Evolutionary conservation across 2,888 invertebrate genomes (phyloP).

Genomic region (Boloria euphrosyne): DNA sequence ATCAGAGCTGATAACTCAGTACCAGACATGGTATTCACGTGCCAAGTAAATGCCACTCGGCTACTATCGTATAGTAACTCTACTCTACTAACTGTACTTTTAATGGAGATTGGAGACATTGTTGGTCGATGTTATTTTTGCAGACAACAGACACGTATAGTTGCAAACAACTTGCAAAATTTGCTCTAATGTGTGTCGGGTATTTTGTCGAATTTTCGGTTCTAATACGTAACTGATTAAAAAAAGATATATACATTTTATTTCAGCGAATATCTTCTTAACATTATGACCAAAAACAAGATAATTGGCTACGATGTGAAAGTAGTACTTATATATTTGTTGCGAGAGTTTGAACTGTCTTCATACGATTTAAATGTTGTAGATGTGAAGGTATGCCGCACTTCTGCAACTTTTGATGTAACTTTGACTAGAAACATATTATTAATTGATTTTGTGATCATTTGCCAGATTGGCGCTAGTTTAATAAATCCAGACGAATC

Average conservation of each 20-base stretch:
- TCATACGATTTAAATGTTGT: conserved; percentile 44
- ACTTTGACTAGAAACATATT: neutral
- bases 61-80: too few relatives aligned
- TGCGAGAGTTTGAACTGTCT: conserved; percentile 49
- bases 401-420: neutral
- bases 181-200: too few relatives aligned
- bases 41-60: too few relatives aligned
- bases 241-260: neutral
- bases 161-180: too few relatives aligned
- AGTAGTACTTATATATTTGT: conserved; percentile 58
- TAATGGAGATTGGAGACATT: too few relatives aligned
- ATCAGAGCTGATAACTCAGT: too few relatives aligned
- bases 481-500: conserved; percentile 71
- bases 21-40: too few relatives aligned
- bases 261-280: conserved; percentile 50
- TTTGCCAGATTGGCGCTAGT: conserved; percentile 68
- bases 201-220: too few relatives aligned
- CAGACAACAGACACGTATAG: too few relatives aligned
- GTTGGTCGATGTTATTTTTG: too few relatives aligned
- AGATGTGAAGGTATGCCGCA: conserved; percentile 58
- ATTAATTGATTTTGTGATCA: neutral
- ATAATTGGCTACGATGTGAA: conserved; percentile 70
- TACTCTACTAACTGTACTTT: too few relatives aligned
- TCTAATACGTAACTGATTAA: too few relatives aligned
- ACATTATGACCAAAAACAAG: conserved; percentile 50